Conservation (phyloP, 2,797 vertebrate genomes). For the Moxostoma hubbsi region DNA sequence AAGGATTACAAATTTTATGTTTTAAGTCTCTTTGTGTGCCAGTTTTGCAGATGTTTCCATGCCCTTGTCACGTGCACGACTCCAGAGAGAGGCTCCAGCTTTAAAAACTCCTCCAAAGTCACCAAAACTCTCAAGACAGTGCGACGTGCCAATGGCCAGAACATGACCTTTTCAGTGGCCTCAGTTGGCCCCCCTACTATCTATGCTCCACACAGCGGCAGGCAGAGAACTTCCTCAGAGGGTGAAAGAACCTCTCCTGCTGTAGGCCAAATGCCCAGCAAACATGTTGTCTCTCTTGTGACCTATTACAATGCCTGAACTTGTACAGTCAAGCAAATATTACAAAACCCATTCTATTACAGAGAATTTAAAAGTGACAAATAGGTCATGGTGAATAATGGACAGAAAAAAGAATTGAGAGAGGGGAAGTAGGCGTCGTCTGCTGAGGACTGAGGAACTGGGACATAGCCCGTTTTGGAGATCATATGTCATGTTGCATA, state of each 20-base stretch:
- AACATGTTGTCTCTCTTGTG: conserved; percentile 70
- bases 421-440: background rate
- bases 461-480: background rate
- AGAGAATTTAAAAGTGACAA: background rate
- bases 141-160: conserved; percentile 59
- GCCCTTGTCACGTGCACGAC: conserved; percentile 73
- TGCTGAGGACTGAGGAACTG: background rate
- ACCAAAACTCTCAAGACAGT: conserved; percentile 67
- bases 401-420: background rate
- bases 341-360: background rate
- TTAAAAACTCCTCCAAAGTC: conserved; percentile 71
- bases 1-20: background rate
- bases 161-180: conserved; percentile 43
- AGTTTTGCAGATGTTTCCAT: conserved; percentile 82
- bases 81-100: conserved; percentile 64
- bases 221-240: conserved; percentile 40
- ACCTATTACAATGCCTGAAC: conserved; percentile 70
- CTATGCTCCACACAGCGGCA: conserved; percentile 36
- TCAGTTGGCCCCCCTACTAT: conserved; percentile 53
- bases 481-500: background rate
- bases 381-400: background rate
- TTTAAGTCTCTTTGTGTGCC: background rate
- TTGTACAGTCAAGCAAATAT: background rate
- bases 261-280: conserved; percentile 34
- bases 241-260: background rate